Evolutionary conservation across 2,888 invertebrate species (phyloP), one percentile per base, ranked within the genome.

Genomic region (Latrodectus elegans): DNA sequence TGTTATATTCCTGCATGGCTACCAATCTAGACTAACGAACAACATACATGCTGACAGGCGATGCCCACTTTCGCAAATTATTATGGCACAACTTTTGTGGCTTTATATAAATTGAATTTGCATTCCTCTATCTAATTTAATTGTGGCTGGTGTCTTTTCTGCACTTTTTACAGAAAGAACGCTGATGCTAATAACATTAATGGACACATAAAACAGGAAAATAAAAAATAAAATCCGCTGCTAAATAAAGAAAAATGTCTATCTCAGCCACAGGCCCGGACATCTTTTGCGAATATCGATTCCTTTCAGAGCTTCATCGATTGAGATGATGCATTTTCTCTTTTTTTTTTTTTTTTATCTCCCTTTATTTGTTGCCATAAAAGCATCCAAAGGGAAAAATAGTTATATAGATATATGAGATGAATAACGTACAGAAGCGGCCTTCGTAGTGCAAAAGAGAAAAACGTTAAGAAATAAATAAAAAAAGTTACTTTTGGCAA

Each of bases 161-260:
- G 38, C 38, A 38, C 38, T 6, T 38, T 38, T 38, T 38, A 38
- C 38, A 38, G 38, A 38, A 38, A 2, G 6, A 6, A 38, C 55
- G 73, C 67, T 78, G 78, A 79, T 60, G 26, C 78, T 84, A 84
- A 84, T 84, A 84, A 84, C 78, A 78, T 84, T 84, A 79, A 84
- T 84, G 78, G 84, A 79, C 52, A 52, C 49, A 65, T 67, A 82
- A 67, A 73, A 26, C 14, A 73, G 26, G 52, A 22, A 60, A 74
- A 74, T n/a, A 76, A 76, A 75, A 38, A 75, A n/a, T n/a, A n/a
- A 76, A 65, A 76, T n/a, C 51, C 53, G 68, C 67, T 6, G 38
- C 51, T 53, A 67, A 77, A 51, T 26, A 77, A 77, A 77, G 77
- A 68, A 77, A 77, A 77, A 68, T 9, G 12, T 60, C n/a, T 60